Evolutionary conservation across 2,113 vertebrate genomes (phyloP).

Genomic region (Zosterops pallidus): DNA sequence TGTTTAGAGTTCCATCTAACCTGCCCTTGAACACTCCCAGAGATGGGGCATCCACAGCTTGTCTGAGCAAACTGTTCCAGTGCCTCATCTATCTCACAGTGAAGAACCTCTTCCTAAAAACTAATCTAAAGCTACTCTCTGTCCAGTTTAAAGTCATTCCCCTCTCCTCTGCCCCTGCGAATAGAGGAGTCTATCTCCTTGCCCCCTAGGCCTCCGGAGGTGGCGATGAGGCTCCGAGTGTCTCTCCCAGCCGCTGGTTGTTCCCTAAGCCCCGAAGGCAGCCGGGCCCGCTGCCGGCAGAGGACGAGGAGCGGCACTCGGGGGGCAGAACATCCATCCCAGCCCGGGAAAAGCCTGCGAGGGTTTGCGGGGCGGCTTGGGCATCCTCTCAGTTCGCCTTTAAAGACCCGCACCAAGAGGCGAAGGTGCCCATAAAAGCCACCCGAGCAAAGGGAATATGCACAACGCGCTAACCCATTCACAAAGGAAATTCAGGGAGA

Average conservation of each 20-base stretch:
- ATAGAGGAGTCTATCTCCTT: no score
- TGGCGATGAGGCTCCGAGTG: accelerated
- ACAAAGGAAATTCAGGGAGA: background rate
- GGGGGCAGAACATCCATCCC: accelerated
- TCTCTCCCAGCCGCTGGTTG: accelerated
- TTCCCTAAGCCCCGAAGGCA: accelerated
- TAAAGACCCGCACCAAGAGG: background rate
- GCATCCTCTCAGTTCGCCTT: background rate
- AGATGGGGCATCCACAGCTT: background rate
- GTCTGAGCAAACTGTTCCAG: background rate
- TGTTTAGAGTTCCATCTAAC: background rate
- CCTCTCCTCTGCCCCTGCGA: background rate
- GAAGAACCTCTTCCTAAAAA: background rate
- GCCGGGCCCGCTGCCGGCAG: background rate
- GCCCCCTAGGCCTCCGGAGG: accelerated
- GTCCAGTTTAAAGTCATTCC: background rate
- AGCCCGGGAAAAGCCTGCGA: no score
- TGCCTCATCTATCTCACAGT: background rate
- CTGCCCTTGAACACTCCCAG: background rate
- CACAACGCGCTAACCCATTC: background rate
- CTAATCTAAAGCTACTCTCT: background rate
- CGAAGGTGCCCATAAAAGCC: background rate
- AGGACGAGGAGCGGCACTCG: background rate
- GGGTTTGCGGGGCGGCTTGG: background rate
- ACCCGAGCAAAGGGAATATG: background rate